Evolutionary conservation across 2,113 vertebrate genomes (phyloP), one percentile per base, ranked within the genome.

Genomic region (Octodon degus): DNA sequence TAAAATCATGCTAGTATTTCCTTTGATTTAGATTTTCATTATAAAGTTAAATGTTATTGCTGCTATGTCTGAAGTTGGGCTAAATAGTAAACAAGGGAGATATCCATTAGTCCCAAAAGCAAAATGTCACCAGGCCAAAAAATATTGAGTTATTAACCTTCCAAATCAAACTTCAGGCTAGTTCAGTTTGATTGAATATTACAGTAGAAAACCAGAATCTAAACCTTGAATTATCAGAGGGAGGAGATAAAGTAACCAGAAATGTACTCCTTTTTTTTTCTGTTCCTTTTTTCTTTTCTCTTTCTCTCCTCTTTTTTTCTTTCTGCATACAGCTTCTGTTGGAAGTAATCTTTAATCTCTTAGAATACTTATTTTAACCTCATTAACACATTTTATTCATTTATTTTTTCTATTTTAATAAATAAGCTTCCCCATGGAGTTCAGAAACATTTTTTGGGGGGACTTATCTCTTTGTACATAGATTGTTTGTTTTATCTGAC

Each of bases 61-160:
- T 93, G 7, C 89, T 87, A 80, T 86, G 93, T 96, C 58, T 89
- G 74, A 34, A n/a, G 80, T 50, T 88, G 58, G 87, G 43, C 16
- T 83, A 50, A 86, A 83, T 62, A 50, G 40, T 84, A 77, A 63
- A 83, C 87, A 86, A 79, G 40, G 88, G 85, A 93, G 63, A 10
- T 50, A 58, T 30, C 24, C 24, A 32, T 72, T 68, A 93, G 86
- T 30, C 43, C 55, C 72, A 4, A 87, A 86, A n/a, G 11, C 74
- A 67, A 89, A 90, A 89, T 32, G 58, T 81, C 27, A 63, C 17
- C 25, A 65, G 25, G 62, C 10, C 16, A 19, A 90, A 93, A 94
- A 1, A 53, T 72, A 76, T 1, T 89, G 53, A 5, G 7, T 72
- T n/a, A 40, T 53, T 20, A 89, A 62, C 47, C 17, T 53, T 90